phyloP scores from a whole-genome alignment of 2,888 invertebrate genomes.

The Troides oblongomaculatus region DNA sequence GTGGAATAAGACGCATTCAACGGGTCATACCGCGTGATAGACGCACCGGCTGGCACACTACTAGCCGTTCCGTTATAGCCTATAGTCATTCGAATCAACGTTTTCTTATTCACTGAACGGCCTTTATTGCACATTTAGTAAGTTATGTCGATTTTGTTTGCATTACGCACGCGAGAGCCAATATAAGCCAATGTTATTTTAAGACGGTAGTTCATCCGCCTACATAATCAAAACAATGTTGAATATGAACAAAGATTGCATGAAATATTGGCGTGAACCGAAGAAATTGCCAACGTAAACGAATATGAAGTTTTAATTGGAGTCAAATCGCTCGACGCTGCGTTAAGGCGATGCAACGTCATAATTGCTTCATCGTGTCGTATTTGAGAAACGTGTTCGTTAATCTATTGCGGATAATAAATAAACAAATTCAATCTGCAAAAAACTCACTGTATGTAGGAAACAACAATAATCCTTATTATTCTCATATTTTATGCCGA shows the following conservation, averaged over 20 bases:
- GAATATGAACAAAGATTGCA: constrained; percentile 18
- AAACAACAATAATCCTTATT: too few species aligned
- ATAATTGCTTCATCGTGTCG: constrained; percentile 60
- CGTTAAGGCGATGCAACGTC: constrained; percentile 52
- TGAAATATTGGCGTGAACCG: constrained; percentile 25
- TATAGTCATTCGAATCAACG: constrained; percentile 59
- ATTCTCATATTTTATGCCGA: too few species aligned
- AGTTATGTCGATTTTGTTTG: constrained; percentile 57
- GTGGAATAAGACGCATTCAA: constrained; percentile 77
- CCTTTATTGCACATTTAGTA: constrained; percentile 56
- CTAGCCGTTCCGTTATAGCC: constrained; percentile 65
- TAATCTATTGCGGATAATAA: constrained; percentile 5
- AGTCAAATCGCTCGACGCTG: constrained; percentile 47
- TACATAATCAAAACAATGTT: constrained; percentile 19
- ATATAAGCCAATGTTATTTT: constrained; percentile 37
- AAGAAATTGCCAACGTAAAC: constrained; percentile 23
- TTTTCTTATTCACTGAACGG: constrained; percentile 65
- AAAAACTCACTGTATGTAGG: too few species aligned
- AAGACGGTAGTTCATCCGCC: constrained; percentile 1
- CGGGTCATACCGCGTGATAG: constrained; percentile 73
- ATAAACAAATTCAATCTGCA: not conserved
- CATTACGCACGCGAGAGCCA: constrained; percentile 48
- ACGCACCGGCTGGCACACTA: constrained; percentile 61
- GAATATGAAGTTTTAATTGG: constrained; percentile 43
- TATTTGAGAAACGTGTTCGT: constrained; percentile 43